Conservation (phyloP, 1,140 invertebrate species). For the Bilobella aurantiaca region DNA sequence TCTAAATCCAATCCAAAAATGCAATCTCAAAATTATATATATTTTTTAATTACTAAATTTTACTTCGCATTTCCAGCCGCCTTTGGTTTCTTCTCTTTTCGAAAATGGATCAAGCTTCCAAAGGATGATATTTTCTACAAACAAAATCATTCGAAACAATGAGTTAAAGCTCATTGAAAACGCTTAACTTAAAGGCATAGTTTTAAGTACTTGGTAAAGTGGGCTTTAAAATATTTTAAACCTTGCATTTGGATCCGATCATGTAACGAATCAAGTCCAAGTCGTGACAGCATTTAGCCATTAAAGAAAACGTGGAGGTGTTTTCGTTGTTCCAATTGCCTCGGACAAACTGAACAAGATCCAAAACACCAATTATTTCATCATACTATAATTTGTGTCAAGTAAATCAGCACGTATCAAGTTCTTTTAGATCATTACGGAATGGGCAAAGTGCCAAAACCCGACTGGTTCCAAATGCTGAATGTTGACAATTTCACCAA, state of each 20-base stretch:
- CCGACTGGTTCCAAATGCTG: constrained; percentile 45
- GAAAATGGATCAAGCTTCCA: constrained; percentile 43
- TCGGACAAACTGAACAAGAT: constrained; percentile 38
- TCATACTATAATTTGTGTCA: background rate
- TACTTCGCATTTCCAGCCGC: constrained; percentile 26
- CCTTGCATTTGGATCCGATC: constrained; percentile 38
- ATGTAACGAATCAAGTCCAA: constrained; percentile 44
- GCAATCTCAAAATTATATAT: background rate
- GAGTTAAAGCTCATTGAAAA: background rate
- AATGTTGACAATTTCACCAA: constrained; percentile 41
- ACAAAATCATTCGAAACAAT: no score
- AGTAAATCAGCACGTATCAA: background rate
- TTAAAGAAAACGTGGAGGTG: constrained; percentile 41
- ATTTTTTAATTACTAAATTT: background rate
- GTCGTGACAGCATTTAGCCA: constrained; percentile 47
- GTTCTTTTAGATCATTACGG: constrained; percentile 31
- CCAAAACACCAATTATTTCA: constrained; percentile 9
- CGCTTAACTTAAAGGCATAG: background rate
- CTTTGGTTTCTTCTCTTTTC: constrained; percentile 30
- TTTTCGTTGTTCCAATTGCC: constrained; percentile 44
- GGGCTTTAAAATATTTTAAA: no score
- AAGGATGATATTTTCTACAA: constrained; percentile 41
- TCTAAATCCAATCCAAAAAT: constrained; percentile 28
- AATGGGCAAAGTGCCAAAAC: constrained; percentile 47
- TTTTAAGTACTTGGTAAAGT: no score